Base-by-base conservation (phyloP, 2,797 vertebrate species). In the Typhlichthys eigenmanni region DNA sequence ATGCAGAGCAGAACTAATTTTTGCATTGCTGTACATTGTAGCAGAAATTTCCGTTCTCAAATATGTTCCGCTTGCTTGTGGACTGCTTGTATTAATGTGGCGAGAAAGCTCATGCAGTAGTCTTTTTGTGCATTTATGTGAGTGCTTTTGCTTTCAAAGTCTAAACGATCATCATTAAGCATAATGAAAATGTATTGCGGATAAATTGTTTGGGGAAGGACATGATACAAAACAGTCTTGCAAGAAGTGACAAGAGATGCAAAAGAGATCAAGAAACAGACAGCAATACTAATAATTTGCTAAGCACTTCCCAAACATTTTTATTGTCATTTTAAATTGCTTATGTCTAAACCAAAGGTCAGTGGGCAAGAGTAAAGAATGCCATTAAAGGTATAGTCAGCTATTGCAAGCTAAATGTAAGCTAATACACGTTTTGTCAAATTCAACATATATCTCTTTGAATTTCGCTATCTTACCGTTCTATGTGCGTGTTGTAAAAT, bases 71-170 rank as follows among this genome's bases (percentile, higher is more conserved):
- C 60, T 71, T 58, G 64, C 24, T 64, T 64, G 68, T 58, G 55
- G 69, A 81, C 76, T 74, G 75, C 66, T 71, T 38, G 57, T 64
- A 50, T 62, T 67, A 65, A 61, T 38, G 66, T 51, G 58, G 55
- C 24, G 64, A 47, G 6, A 47, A 47, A 47, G 19, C 50, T 58
- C 7, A 63, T 62, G 32, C 34, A 43, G 16, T 17, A 63, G 47
- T 65, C 12, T 10, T 47, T 19, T 29, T 46, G 17, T 55, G 17
- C 32, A 24, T n/a, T 29, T 55, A 19, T 52, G 46, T 63, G 59
- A 47, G 54, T 32, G 4, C 13, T 1, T 16, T 45, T 62, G 45
- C 54, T 32, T 16, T 67, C 47, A 13, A 55, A 70, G 58, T 60
- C 64, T 19, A 24, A 54, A 51, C 7, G 8, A 38, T 38, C 4